A percentile compares a stretch with the other conserved stretches of the same genome.
Conservation (phyloP, 2,113 vertebrate species). For the Leucosticte australis region DNA sequence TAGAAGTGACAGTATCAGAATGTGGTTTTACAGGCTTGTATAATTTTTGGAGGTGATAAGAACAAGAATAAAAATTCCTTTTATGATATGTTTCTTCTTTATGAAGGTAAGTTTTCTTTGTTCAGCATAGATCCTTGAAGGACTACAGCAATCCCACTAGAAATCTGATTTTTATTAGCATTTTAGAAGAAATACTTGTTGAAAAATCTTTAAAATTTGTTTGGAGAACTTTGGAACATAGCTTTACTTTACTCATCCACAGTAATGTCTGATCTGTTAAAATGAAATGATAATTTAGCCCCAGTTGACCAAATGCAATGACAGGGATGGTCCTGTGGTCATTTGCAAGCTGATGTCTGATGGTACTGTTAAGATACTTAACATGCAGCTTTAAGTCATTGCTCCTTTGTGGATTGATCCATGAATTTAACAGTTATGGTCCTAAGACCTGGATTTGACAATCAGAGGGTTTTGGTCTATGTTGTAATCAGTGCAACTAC, state of each 20-base stretch:
- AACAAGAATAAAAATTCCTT: constrained; percentile 62
- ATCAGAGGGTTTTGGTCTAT: neutral
- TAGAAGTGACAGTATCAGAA: constrained; percentile 6
- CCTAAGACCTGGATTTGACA: neutral
- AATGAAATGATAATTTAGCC: neutral
- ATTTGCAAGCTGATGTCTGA: neutral
- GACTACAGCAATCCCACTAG: neutral
- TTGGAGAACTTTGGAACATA: neutral
- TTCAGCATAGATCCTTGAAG: neutral
- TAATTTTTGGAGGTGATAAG: constrained; percentile 53
- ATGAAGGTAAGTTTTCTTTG: neutral
- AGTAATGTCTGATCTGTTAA: neutral
- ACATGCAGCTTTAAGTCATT: neutral
- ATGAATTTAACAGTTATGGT: neutral
- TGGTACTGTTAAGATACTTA: neutral
- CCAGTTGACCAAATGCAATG: neutral
- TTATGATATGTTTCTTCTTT: neutral
- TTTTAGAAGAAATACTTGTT: neutral
- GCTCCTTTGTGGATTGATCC: neutral
- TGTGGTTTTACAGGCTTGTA: constrained; percentile 20
- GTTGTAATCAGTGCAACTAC: neutral
- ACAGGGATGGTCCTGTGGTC: neutral
- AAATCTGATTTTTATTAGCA: neutral
- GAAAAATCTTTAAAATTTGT: neutral
- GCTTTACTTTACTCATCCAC: neutral